Percentiles rank a stretch among this genome's conserved stretches.
phyloP scores from a whole-genome alignment of 2,888 invertebrate species.

The Drosophila rubida region DNA sequence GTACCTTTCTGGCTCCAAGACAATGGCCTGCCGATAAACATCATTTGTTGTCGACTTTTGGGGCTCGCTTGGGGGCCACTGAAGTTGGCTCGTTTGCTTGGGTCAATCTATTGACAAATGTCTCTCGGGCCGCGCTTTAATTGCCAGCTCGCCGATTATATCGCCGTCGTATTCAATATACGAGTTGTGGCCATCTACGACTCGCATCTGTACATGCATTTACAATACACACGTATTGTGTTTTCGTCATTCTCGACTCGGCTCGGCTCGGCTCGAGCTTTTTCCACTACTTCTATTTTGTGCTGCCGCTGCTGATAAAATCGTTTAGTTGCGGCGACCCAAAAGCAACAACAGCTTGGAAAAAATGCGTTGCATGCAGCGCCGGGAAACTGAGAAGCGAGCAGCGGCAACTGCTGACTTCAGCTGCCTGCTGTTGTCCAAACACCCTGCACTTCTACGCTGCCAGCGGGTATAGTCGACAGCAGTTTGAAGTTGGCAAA shows the following conservation, averaged over 20 bases:
- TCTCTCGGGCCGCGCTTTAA: conserved; percentile 66
- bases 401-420: background rate
- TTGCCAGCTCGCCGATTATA: conserved; percentile 58
- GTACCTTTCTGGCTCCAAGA: conserved; percentile 20
- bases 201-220: background rate
- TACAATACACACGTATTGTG: conserved; percentile 29
- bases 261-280: conserved; percentile 29
- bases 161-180: conserved; percentile 53
- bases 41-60: conserved; percentile 55
- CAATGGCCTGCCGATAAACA: conserved; percentile 71
- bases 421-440: background rate
- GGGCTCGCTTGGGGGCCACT: conserved; percentile 1
- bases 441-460: background rate
- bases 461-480: background rate
- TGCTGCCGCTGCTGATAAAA: conserved; percentile 44
- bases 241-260: conserved; percentile 38
- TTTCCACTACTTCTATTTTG: conserved; percentile 26
- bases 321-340: conserved; percentile 43
- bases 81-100: conserved; percentile 12
- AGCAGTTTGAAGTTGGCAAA: background rate
- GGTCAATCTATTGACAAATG: conserved; percentile 74
- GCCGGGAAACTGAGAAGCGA: background rate
- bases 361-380: conserved; percentile 38
- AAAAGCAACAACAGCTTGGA: conserved; percentile 2
- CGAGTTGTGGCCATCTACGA: background rate